Conservation (phyloP, 2,888 invertebrate species). For the Parapristionchus giblindavisi region DNA sequence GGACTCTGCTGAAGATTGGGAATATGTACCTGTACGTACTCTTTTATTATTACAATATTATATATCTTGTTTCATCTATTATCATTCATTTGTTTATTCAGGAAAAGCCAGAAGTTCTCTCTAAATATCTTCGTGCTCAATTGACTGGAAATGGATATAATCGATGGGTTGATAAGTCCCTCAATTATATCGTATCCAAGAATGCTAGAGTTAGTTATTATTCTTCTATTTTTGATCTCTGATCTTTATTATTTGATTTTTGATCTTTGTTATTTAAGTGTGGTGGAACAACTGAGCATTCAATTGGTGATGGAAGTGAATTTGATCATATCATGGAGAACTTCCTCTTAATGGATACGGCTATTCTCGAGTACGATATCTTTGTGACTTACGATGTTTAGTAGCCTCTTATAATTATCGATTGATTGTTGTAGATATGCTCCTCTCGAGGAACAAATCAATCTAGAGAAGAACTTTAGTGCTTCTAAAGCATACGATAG, state of each 20-base stretch:
- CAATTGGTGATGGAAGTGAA: conserved; percentile 63
- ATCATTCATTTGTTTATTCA: conserved; percentile 33
- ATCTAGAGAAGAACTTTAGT: conserved; percentile 39
- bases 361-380: conserved; percentile 43
- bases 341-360: conserved; percentile 55
- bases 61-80: not conserved
- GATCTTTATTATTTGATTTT: too few species aligned
- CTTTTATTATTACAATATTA: too few species aligned
- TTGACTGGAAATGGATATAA: conserved; percentile 60
- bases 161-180: conserved; percentile 64
- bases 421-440: conserved; percentile 37
- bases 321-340: conserved; percentile 66
- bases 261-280: conserved; percentile 39
- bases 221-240: conserved; percentile 1
- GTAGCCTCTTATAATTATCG: not conserved
- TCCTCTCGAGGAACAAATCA: conserved; percentile 48
- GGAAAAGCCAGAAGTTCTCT: conserved; percentile 52
- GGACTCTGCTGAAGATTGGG: conserved; percentile 55
- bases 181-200: conserved; percentile 58
- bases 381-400: not conserved
- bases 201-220: conserved; percentile 49
- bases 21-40: conserved; percentile 47
- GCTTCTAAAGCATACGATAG: conserved; percentile 41
- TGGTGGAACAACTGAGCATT: conserved; percentile 64
- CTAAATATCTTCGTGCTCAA: conserved; percentile 56